phyloP scores from a whole-genome alignment of 1,140 invertebrate species.

The Camponotus floridanus region DNA sequence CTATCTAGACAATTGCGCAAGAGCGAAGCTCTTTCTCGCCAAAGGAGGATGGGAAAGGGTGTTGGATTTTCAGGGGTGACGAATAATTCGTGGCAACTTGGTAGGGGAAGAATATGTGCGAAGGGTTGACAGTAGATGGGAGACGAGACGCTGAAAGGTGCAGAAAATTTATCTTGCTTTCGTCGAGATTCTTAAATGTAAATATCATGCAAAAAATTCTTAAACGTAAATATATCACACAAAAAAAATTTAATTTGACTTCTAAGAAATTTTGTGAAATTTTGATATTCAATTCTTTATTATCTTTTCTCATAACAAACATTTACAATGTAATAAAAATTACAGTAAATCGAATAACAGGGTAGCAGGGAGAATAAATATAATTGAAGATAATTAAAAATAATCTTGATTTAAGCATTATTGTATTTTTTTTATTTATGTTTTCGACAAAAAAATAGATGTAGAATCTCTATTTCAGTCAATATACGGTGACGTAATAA shows the following conservation, averaged over 20 bases:
- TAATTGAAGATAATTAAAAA: background rate
- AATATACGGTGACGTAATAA: background rate
- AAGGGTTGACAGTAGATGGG: conserved; percentile 7
- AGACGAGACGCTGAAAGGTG: background rate
- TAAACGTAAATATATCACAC: background rate
- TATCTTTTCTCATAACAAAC: background rate
- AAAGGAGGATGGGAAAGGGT: conserved; percentile 22
- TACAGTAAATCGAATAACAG: too few species aligned
- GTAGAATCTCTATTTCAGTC: background rate
- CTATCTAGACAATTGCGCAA: conserved; percentile 31
- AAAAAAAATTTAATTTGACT: background rate
- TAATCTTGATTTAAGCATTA: background rate
- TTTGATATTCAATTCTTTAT: background rate
- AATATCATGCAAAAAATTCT: background rate
- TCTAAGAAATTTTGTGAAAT: background rate
- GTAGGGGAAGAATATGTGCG: background rate
- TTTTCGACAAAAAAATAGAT: background rate
- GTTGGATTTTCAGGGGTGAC: conserved; percentile 1
- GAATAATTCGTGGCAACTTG: conserved; percentile 42
- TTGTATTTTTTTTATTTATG: background rate
- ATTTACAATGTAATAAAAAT: background rate
- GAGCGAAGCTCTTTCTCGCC: background rate
- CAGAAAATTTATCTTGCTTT: conserved; percentile 14
- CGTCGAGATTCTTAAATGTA: background rate
- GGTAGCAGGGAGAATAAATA: background rate